phyloP scores from a whole-genome alignment of 2,797 vertebrate genomes.

The Enteromius viviparus region DNA sequence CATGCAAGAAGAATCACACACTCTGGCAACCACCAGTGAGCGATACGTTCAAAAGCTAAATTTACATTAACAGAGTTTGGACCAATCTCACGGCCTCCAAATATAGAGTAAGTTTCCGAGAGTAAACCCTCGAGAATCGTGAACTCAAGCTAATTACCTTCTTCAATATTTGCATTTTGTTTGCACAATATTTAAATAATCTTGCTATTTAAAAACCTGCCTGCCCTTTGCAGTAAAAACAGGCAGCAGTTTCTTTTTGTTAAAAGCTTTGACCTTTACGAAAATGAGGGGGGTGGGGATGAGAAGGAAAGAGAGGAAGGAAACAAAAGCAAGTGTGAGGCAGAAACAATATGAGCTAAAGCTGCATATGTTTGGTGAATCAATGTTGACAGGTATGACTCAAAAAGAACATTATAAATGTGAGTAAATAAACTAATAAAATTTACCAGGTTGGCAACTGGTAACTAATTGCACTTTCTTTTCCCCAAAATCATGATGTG shows the following conservation, averaged over 20 bases:
- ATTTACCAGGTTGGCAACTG: neutral
- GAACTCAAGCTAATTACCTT: constrained; percentile 32
- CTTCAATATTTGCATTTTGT: constrained; percentile 43
- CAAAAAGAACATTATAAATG: neutral
- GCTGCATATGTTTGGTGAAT: neutral
- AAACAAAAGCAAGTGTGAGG: constrained; percentile 10
- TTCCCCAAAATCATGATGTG: neutral
- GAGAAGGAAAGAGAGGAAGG: neutral
- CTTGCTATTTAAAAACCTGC: constrained; percentile 38
- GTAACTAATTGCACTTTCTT: neutral
- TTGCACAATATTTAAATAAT: constrained; percentile 40
- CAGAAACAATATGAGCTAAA: neutral
- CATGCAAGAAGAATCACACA: neutral
- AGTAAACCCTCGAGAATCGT: neutral
- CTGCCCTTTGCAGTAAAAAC: constrained; percentile 32
- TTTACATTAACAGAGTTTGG: constrained; percentile 23
- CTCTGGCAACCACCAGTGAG: neutral
- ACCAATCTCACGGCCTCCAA: constrained; percentile 7
- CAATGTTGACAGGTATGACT: neutral
- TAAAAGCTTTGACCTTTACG: constrained; percentile 58
- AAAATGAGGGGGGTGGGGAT: neutral
- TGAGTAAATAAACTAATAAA: neutral
- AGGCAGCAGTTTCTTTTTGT: constrained; percentile 31
- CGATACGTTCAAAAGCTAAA: neutral
- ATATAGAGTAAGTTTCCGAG: neutral